These are phyloP conservation scores for Gouania willdenowi DNA, from an alignment of 2,797 vertebrate genomes.

Conservation along the genomic window DNA sequence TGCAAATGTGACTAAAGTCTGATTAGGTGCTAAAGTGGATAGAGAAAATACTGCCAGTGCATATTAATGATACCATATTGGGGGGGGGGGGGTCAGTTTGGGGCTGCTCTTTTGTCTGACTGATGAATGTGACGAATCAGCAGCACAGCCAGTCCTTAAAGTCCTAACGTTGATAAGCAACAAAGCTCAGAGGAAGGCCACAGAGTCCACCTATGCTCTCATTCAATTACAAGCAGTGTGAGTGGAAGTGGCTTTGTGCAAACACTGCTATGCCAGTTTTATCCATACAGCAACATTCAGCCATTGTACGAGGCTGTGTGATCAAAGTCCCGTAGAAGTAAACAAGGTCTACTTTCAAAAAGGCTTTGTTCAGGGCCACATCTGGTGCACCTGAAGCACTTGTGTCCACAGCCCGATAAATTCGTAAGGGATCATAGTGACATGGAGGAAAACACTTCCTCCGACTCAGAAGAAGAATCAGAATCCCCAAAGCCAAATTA, in stretches of 20 bases:
- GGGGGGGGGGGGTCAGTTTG: background rate
- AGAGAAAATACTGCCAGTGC: slow-evolving; percentile 53
- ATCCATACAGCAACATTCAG: slow-evolving; percentile 36
- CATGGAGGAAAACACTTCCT: slow-evolving; percentile 24
- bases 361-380: slow-evolving; percentile 58
- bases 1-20: slow-evolving; percentile 74
- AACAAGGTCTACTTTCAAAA: slow-evolving; percentile 52
- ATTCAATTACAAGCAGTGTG: slow-evolving; percentile 34
- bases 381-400: slow-evolving; percentile 50
- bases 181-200: slow-evolving; percentile 20
- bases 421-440: slow-evolving; percentile 50
- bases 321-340: slow-evolving; percentile 58
- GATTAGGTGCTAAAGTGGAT: slow-evolving; percentile 75
- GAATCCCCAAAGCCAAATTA: slow-evolving; percentile 10
- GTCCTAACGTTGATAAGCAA: slow-evolving; percentile 12
- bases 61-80: slow-evolving; percentile 68
- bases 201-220: slow-evolving; percentile 4
- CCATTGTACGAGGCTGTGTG: slow-evolving; percentile 55
- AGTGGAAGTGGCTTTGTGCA: slow-evolving; percentile 39
- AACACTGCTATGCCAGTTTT: slow-evolving; percentile 46
- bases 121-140: slow-evolving; percentile 25
- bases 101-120: slow-evolving; percentile 3
- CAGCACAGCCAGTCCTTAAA: slow-evolving; percentile 15
- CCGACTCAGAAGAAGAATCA: slow-evolving; percentile 11
- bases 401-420: slow-evolving; percentile 34